Percentiles rank a stretch among this genome's conserved stretches.
Conservation (phyloP, 1,140 invertebrate genomes). For the Adoxophyes honmai region DNA sequence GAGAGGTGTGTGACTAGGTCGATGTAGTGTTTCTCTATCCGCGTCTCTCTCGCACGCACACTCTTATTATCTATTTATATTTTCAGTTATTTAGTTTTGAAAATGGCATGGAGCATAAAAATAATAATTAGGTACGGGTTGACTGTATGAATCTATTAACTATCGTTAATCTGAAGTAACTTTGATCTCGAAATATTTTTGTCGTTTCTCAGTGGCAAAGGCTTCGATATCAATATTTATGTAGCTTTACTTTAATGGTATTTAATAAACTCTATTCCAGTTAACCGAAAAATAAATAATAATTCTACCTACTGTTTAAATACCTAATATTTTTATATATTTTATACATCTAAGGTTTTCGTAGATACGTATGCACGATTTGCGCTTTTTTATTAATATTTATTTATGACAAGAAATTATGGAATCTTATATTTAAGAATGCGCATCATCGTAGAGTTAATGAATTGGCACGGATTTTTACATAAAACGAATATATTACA, state of each 20-base stretch:
- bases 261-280: no score
- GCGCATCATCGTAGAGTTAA: neutral
- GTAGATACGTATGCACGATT: slow-evolving; percentile 21
- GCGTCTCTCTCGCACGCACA: slow-evolving; percentile 67
- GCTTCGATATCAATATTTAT: no score
- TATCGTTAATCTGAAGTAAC: no score
- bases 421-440: neutral
- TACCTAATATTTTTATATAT: neutral
- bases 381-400: slow-evolving; percentile 16
- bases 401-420: neutral
- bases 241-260: no score
- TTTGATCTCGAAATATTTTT: neutral
- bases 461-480: neutral
- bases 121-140: neutral
- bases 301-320: no score
- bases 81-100: slow-evolving; percentile 29
- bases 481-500: no score
- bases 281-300: no score
- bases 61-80: slow-evolving; percentile 37
- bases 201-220: neutral
- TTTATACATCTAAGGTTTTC: neutral
- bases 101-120: neutral
- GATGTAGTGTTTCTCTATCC: slow-evolving; percentile 70
- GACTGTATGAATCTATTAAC: no score
- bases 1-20: slow-evolving; percentile 70